Conservation (phyloP, 2,888 invertebrate genomes). For the Chalcis sispes region DNA sequence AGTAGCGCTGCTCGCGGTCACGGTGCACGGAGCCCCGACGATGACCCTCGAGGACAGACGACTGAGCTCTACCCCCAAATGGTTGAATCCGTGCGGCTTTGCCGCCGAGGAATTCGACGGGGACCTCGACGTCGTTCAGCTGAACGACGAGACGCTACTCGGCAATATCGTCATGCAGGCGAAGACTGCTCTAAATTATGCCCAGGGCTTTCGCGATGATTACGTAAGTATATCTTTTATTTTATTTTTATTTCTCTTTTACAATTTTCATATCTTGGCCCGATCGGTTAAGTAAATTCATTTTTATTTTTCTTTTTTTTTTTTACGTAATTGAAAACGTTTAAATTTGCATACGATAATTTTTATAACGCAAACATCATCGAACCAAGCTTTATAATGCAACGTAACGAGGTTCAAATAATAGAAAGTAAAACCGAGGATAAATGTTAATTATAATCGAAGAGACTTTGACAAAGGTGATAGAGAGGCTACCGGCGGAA, state of each 20-base stretch:
- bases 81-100: conserved; percentile 78
- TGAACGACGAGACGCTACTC: conserved; percentile 74
- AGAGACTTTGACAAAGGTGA: conserved; percentile 4
- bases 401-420: background rate
- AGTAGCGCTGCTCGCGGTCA: conserved; percentile 67
- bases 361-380: too few species aligned
- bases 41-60: conserved; percentile 69
- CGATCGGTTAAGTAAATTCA: too few species aligned
- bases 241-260: background rate
- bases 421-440: conserved; percentile 34
- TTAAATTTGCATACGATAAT: too few species aligned
- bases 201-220: conserved; percentile 74
- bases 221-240: conserved; percentile 76
- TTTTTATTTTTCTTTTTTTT: too few species aligned
- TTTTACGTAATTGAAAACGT: too few species aligned
- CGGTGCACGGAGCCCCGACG: conserved; percentile 70
- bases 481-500: conserved; percentile 63
- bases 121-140: conserved; percentile 68
- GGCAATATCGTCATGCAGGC: conserved; percentile 75
- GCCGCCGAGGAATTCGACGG: conserved; percentile 69
- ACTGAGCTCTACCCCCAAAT: conserved; percentile 73
- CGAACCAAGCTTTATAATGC: background rate
- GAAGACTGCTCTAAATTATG: conserved; percentile 75
- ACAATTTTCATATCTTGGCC: background rate
- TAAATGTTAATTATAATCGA: conserved; percentile 26